phyloP scores from a whole-genome alignment of 2,797 vertebrate species.

The Synanceia verrucosa region DNA sequence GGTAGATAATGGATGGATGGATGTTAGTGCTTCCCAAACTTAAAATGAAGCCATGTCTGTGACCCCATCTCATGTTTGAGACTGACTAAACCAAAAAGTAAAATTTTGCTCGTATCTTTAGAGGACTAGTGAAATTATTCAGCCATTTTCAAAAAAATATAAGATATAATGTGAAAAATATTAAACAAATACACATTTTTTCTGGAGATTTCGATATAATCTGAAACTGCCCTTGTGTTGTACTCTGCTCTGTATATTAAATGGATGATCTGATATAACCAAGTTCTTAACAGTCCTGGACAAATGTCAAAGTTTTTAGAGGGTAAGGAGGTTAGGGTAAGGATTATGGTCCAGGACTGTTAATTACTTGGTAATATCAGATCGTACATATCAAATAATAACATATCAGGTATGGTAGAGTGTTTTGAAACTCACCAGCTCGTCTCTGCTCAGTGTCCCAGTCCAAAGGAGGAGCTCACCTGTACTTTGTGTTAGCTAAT shows the following conservation, averaged over 20 bases:
- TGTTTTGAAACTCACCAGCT: conserved; percentile 73
- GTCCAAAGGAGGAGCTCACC: conserved; percentile 57
- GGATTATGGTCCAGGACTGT: too few species aligned
- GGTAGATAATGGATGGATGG: too few species aligned
- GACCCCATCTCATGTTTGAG: not conserved
- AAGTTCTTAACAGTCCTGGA: too few species aligned
- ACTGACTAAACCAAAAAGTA: not conserved
- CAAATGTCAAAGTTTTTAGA: too few species aligned
- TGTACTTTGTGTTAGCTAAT: conserved; percentile 68
- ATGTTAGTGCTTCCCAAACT: not conserved
- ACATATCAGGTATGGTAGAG: too few species aligned
- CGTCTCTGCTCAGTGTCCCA: conserved; percentile 51
- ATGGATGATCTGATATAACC: too few species aligned
- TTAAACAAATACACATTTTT: too few species aligned
- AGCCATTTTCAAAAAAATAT: too few species aligned
- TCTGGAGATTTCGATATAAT: too few species aligned
- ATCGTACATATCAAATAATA: not conserved
- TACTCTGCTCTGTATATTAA: not conserved
- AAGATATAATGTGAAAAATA: too few species aligned
- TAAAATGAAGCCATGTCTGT: not conserved
- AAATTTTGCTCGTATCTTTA: not conserved
- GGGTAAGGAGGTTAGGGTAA: too few species aligned
- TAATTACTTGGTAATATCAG: too few species aligned
- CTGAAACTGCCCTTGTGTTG: not conserved
- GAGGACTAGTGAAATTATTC: not conserved